Percentiles rank a stretch among this genome's conserved stretches.
These are phyloP conservation scores for Agrotis exclamationis DNA, from an alignment of 2,888 invertebrate genomes.

Conservation along the genomic window DNA sequence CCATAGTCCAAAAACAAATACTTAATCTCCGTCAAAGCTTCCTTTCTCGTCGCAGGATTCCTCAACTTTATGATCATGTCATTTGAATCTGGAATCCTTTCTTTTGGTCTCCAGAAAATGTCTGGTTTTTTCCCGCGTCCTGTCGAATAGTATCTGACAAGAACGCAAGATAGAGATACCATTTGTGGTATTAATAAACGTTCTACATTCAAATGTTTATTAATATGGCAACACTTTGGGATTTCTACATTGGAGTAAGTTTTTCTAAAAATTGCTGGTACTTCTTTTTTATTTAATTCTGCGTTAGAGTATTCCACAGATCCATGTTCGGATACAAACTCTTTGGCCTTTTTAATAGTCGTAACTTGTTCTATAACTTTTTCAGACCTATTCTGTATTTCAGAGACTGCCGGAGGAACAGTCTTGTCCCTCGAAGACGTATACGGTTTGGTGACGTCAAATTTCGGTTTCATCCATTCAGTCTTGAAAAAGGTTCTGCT, in stretches of 20 bases:
- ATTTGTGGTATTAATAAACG: slow-evolving; percentile 52
- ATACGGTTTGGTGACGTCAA: slow-evolving; percentile 49
- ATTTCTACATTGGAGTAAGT: not conserved
- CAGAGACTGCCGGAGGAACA: not conserved
- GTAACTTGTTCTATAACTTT: not conserved
- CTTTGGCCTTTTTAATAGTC: not conserved
- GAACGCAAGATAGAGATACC: slow-evolving; percentile 47
- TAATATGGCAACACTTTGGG: slow-evolving; percentile 7
- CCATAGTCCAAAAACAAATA: slow-evolving; percentile 46
- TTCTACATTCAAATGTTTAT: slow-evolving; percentile 48
- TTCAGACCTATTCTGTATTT: not conserved
- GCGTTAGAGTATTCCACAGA: not conserved
- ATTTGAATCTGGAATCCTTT: slow-evolving; percentile 9
- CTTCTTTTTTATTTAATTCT: too few species aligned
- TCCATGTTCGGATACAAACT: not conserved
- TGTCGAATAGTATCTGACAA: slow-evolving; percentile 14
- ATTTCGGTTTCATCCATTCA: slow-evolving; percentile 62
- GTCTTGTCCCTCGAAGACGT: slow-evolving; percentile 12
- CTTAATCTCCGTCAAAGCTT: slow-evolving; percentile 16
- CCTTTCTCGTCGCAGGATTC: not conserved
- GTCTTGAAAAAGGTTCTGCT: slow-evolving; percentile 59
- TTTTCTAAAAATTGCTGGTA: too few species aligned
- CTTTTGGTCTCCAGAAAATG: slow-evolving; percentile 32
- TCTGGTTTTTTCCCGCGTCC: not conserved
- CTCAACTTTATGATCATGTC: slow-evolving; percentile 1